Evolutionary conservation across 2,797 vertebrate genomes (phyloP), one percentile per base, ranked within the genome.

Genomic region (Lepilemur ruficaudatus): DNA sequence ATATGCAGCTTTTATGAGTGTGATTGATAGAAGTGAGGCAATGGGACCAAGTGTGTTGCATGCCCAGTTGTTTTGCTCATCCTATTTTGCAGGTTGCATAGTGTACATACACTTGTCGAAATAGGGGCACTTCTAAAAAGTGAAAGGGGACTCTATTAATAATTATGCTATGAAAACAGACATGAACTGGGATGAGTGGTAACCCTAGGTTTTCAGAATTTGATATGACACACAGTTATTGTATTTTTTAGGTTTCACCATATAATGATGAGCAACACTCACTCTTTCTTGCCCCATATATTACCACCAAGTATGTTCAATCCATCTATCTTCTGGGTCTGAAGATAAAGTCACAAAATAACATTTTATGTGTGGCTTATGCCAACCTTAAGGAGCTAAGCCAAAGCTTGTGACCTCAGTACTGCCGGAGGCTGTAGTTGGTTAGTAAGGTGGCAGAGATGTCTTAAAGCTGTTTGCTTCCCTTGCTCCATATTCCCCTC

Each of bases 21-120:
- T 94, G 91, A 97, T 87, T 82, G 76, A 94, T 82, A 93, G 95
- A 87, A 88, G 28, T 78, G 91, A 95, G 92, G 93, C 55, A 72
- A 82, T 63, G 82, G 83, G n/a, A 46, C 79, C 38, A 55, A 89
- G 55, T 28, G 50, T 46, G 59, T 86, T 22, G 0, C 15, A 1
- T 23, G 78, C 46, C 57, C n/a, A 10, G 30, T 92, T 94, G 80
- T 85, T 95, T 93, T 79, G 92, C 84, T 94, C 48, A 38, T 86
- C 52, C 89, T 84, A 65, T 87, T 93, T 92, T 86, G 17, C 18
- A 80, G 55, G 57, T 85, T 93, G 70, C 13, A 6, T 55, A 83
- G 52, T 48, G 17, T 89, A 43, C 48, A 63, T 80, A 35, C 67
- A 91, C 25, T 94, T 61, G 76, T 93, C 17, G 48, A 82, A 84